phyloP scores from a whole-genome alignment of 2,113 vertebrate genomes.

The Forbesichthys papilliferus region DNA sequence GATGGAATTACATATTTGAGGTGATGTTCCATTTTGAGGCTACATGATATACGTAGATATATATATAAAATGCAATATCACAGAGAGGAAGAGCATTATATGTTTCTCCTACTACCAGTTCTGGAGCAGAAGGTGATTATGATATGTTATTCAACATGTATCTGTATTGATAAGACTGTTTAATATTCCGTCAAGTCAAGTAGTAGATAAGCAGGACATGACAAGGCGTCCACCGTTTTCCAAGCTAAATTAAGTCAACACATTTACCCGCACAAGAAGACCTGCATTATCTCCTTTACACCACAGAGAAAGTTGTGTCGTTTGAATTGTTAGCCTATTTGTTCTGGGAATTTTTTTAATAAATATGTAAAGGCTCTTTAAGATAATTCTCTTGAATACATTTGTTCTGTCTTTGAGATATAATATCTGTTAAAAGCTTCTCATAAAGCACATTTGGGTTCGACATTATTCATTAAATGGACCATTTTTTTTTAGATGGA shows the following conservation, averaged over 20 bases:
- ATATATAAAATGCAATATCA: too few species aligned
- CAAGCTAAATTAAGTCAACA: too few species aligned
- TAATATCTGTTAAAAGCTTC: constrained; percentile 41
- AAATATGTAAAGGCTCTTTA: constrained; percentile 17
- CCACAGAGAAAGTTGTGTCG: too few species aligned
- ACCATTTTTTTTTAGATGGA: not conserved
- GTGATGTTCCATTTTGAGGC: not conserved
- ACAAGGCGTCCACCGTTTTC: too few species aligned
- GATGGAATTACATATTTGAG: not conserved
- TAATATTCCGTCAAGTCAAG: too few species aligned
- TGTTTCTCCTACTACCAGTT: too few species aligned
- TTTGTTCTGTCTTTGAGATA: constrained; percentile 22
- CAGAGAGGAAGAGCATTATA: not conserved
- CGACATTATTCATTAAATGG: constrained; percentile 34
- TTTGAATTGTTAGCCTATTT: too few species aligned
- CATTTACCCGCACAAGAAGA: too few species aligned
- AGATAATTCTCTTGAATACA: constrained; percentile 28
- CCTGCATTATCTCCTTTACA: too few species aligned
- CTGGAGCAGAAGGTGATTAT: too few species aligned
- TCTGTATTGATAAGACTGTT: not conserved
- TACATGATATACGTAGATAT: not conserved
- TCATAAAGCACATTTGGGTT: constrained; percentile 30
- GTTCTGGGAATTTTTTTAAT: constrained; percentile 4
- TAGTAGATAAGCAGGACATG: too few species aligned
- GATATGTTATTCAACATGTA: not conserved